Evolutionary conservation across 2,888 invertebrate genomes (phyloP), one percentile per base, ranked within the genome.

Genomic region (Salticus scenicus): DNA sequence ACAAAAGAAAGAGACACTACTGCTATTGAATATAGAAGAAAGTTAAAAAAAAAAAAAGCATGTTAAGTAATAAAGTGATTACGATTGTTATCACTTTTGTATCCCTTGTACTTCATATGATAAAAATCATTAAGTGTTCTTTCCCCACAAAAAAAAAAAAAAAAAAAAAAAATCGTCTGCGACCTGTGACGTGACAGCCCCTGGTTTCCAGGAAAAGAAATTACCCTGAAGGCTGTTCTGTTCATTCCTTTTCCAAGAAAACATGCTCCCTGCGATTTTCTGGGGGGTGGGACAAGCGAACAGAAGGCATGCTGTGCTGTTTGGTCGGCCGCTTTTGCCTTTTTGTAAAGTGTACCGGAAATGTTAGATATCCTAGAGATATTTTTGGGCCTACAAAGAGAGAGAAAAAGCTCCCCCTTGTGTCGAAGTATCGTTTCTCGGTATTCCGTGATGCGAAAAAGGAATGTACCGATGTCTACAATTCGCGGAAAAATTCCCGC

Each of bases 321-420:
- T 14, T 33, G 10, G 33, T 33, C 37, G 70, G 31, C 47, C 57
- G 57, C 57, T 7, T 64, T 37, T 72, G 27, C 37, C 73, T 73
- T 80, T 73, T 33, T 24, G 42, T 41, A 64, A 42, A 37, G 30
- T 30, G 20, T 69, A 42, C 81, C 81, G 81, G 81, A 81, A 81
- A 81, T 81, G 81, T 69, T 66, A 41, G 57, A 57, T 57, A 20
- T 57, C 4, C 24, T 24, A 1, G 24, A 24, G 24, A 24, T 47
- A 47, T 47, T 47, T 47, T 47, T 4, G n/a, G 47, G 2, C 31
- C 20, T n/a, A n/a, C n/a, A n/a, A n/a, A n/a, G n/a, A 33, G 17
- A 33, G 17, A 33, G 20, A 28, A 20, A 12, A 20, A n/a, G 33
- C 67, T 20, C 67, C 20, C 67, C 24, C 33, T 67, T 67, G 67